phyloP scores from a whole-genome alignment of 1,140 invertebrate genomes.

The Ips typographus region DNA sequence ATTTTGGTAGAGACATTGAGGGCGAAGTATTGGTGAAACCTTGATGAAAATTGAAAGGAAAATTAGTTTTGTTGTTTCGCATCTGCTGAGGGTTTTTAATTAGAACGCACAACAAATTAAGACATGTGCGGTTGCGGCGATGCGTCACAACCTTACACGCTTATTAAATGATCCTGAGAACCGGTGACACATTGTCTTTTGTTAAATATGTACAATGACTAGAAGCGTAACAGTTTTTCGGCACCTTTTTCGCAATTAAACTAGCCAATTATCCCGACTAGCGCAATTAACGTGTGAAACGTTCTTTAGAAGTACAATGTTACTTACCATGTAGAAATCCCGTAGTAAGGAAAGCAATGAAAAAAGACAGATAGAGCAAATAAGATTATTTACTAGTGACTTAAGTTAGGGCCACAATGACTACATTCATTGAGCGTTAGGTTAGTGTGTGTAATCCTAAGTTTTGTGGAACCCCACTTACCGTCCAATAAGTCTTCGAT shows the following conservation, averaged over 20 bases:
- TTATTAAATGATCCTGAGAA: too few species aligned
- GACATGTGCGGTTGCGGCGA: neutral
- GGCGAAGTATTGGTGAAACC: conserved; percentile 53
- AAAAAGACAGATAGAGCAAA: conserved; percentile 56
- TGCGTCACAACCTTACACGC: neutral
- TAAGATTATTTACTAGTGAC: conserved; percentile 18
- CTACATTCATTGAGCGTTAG: neutral
- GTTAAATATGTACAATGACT: too few species aligned
- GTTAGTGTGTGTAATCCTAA: neutral
- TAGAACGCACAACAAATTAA: neutral
- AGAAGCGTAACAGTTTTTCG: too few species aligned
- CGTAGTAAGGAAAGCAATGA: conserved; percentile 59
- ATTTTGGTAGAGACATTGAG: conserved; percentile 55
- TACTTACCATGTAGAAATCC: conserved; percentile 63
- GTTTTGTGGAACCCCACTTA: conserved; percentile 55
- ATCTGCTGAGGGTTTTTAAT: too few species aligned
- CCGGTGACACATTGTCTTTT: too few species aligned
- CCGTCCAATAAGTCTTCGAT: conserved; percentile 90
- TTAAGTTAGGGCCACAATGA: neutral
- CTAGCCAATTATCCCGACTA: too few species aligned
- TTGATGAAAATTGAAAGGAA: conserved; percentile 17
- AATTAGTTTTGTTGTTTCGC: too few species aligned
- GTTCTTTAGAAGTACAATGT: too few species aligned
- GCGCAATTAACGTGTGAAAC: too few species aligned
- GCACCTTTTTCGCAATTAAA: too few species aligned